These are phyloP conservation scores for Tetramorium simillimum DNA, from an alignment of 1,140 invertebrate species.

Conservation along the genomic window DNA sequence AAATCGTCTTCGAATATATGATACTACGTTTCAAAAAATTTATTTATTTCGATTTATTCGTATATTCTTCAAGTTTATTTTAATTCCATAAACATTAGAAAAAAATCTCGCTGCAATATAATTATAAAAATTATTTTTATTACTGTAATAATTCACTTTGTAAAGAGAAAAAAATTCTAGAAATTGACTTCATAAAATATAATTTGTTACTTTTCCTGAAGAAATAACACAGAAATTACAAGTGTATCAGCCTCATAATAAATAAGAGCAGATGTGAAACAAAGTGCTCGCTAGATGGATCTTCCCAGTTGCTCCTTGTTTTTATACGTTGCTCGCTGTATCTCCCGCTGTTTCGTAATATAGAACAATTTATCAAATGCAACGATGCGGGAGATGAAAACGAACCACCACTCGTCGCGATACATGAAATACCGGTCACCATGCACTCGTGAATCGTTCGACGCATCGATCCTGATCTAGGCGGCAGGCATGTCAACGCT, in stretches of 20 bases:
- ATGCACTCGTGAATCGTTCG: background rate
- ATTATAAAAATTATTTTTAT: background rate
- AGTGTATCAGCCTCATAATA: slow-evolving; percentile 7
- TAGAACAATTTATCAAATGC: slow-evolving; percentile 62
- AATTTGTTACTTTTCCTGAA: background rate
- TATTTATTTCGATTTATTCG: background rate
- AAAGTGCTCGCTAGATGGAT: slow-evolving; percentile 28
- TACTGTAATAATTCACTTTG: background rate
- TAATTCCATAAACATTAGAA: background rate
- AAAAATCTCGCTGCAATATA: background rate
- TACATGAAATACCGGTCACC: slow-evolving; percentile 32
- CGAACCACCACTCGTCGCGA: slow-evolving; percentile 49
- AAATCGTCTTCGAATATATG: too few relatives aligned
- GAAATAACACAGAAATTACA: slow-evolving; percentile 2
- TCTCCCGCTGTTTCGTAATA: slow-evolving; percentile 65
- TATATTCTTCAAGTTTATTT: background rate
- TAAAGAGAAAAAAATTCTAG: background rate
- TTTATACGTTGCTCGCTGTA: background rate
- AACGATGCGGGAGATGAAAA: slow-evolving; percentile 61
- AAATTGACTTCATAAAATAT: background rate
- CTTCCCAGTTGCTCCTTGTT: slow-evolving; percentile 31
- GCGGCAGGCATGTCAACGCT: slow-evolving; percentile 8
- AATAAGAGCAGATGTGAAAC: slow-evolving; percentile 30
- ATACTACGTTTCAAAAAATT: background rate
- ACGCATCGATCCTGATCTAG: slow-evolving; percentile 64